Base-by-base conservation (phyloP, 2,888 invertebrate species). In the Pyrochroa serraticornis region DNA sequence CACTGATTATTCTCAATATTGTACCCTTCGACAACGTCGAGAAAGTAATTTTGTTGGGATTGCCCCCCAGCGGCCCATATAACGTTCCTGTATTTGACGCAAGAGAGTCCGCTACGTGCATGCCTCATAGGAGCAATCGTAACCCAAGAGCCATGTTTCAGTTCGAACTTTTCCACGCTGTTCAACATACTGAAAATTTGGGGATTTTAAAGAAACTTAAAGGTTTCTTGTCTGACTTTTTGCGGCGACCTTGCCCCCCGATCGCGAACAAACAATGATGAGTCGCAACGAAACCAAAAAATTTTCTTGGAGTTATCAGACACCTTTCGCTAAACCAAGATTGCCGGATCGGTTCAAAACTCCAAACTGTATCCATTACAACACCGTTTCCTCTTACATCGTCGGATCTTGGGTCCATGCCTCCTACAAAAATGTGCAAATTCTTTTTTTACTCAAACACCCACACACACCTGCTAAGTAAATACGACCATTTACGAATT, bases 31-130 rank as follows among this genome's bases (percentile, higher is more conserved):
- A 88, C 86, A 48, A 81, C 81, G 65, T 82, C 83, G 63, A 84
- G 82, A 49, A 87, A 79, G 0, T 84, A 82, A 14, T 81, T 80
- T 54, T 82, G 82, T 71, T 82, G 82, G 67, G 84, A 83, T 12
- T 82, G 83, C 84, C 89, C 85, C 35, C 90, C 90, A 7, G 87
- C 88, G 41, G 88, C 86, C 89, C 89, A 89, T 75, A 90, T 88
- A 67, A 84, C 82, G 66, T 86, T 85, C 30, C 84, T 80, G 74
- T 85, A 86, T 70, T 85, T 85, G 43, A 83, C 79, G 53, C 83
- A 82, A 0, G 86, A 87, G 32, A 84, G 80, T 1, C 88, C 88
- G 80, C 86, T 84, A 38, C 87, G 81, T 0, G 86, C 83, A 7
- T 80, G 79, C 14, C 78, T 75, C 84, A 89, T 83, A 0, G 87